Evolutionary conservation across 1,140 invertebrate genomes (phyloP).

Genomic region (Delia radicum): DNA sequence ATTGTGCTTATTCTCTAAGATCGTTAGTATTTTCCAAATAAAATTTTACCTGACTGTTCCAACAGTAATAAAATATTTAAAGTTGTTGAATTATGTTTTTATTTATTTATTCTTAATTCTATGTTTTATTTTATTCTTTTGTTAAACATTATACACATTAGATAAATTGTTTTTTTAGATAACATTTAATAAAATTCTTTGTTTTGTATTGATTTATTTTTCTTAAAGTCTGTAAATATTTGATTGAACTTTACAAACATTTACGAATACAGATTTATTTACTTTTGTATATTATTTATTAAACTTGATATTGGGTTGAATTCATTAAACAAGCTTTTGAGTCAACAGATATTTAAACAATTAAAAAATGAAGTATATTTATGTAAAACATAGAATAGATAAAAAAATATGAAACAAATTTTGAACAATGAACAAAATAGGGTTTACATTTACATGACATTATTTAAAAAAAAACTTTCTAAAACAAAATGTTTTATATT

Average conservation of each 20-base stretch:
- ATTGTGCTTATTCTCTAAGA: no score
- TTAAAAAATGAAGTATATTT: background rate
- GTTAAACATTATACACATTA: background rate
- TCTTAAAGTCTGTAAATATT: background rate
- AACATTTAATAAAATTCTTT: slow-evolving; percentile 2
- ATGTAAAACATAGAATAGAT: background rate
- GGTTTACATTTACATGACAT: background rate
- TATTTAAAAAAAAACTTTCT: no score
- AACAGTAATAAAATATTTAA: background rate
- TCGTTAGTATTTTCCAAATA: no score
- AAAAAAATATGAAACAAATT: background rate
- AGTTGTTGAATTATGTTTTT: background rate
- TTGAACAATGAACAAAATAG: background rate
- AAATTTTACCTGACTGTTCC: background rate
- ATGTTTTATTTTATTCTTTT: background rate
- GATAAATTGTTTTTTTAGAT: background rate
- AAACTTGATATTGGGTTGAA: background rate
- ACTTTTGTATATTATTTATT: no score
- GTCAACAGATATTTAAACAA: background rate
- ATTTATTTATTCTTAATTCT: background rate
- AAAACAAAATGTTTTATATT: no score
- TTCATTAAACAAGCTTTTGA: no score
- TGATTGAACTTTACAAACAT: background rate
- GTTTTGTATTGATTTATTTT: background rate
- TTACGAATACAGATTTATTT: background rate